Conservation (phyloP, 37 sponge, comb jelly and placozoan species). For the Agelas oroides region DNA sequence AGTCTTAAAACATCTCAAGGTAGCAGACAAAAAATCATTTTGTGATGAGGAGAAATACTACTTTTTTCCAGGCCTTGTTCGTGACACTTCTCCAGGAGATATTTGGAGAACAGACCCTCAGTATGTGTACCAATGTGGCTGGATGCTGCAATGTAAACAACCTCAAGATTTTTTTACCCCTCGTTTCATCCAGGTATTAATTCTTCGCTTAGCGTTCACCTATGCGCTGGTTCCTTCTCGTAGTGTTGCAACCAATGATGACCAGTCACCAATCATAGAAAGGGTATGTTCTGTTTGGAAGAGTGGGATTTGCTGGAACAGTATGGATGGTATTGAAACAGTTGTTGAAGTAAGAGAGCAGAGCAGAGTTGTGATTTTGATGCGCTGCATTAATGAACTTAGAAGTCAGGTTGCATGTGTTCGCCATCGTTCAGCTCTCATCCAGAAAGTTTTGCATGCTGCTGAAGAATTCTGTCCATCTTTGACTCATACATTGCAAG, state of each 20-base stretch:
- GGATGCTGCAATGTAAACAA: background rate
- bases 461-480: background rate
- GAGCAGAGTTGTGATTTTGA: background rate
- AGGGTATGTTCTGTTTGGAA: conserved; percentile 20
- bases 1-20: background rate
- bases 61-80: conserved; percentile 30
- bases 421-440: background rate
- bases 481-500: background rate
- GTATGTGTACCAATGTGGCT: conserved; percentile 14
- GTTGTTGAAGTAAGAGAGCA: conserved; percentile 13
- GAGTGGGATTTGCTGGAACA: conserved; percentile 21
- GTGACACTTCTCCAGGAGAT: background rate
- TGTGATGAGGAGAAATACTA: conserved; percentile 11
- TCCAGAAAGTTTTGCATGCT: background rate
- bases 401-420: background rate
- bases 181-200: conserved; percentile 14
- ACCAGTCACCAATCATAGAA: too few species aligned
- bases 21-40: background rate
- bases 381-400: background rate
- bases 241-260: background rate
- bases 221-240: conserved; percentile 9
- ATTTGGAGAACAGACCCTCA: background rate
- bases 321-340: conserved; percentile 18
- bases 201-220: conserved; percentile 2
- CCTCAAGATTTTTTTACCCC: conserved; percentile 1